Evolutionary conservation across 2,797 vertebrate species (phyloP).

Genomic region (Pseudochromis fuscus): DNA sequence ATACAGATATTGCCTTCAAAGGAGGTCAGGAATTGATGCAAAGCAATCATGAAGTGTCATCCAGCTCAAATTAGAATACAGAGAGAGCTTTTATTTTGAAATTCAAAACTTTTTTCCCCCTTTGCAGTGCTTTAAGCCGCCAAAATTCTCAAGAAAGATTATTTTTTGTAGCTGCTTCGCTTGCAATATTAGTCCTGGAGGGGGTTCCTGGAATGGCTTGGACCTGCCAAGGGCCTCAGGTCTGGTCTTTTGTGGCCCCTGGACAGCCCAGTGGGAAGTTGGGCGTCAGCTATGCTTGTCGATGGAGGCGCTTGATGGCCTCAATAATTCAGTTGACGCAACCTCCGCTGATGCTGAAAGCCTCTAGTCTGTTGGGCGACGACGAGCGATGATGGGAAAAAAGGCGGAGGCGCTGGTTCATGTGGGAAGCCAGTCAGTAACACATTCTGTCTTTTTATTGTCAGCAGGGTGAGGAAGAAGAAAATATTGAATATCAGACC

Average conservation of each 20-base stretch:
- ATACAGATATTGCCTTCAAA: conserved; percentile 44
- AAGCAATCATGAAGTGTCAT: conserved; percentile 15
- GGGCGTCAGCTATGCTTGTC: conserved; percentile 71
- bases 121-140: background rate
- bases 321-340: conserved; percentile 78
- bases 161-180: conserved; percentile 23
- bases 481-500: conserved; percentile 64
- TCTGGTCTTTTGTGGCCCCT: conserved; percentile 74
- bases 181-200: conserved; percentile 31
- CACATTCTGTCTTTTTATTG: conserved; percentile 49
- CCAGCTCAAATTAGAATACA: conserved; percentile 22
- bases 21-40: conserved; percentile 27
- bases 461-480: conserved; percentile 52
- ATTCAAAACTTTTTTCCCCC: background rate
- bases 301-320: conserved; percentile 69
- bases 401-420: conserved; percentile 39
- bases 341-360: conserved; percentile 67
- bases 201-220: conserved; percentile 53
- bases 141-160: background rate
- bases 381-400: conserved; percentile 47
- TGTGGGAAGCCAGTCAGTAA: conserved; percentile 42
- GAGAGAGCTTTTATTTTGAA: background rate
- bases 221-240: conserved; percentile 65
- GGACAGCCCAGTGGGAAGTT: conserved; percentile 76
- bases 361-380: conserved; percentile 58